Evolutionary conservation across 2,888 invertebrate species (phyloP).

Genomic region (Acrobasis repandana): DNA sequence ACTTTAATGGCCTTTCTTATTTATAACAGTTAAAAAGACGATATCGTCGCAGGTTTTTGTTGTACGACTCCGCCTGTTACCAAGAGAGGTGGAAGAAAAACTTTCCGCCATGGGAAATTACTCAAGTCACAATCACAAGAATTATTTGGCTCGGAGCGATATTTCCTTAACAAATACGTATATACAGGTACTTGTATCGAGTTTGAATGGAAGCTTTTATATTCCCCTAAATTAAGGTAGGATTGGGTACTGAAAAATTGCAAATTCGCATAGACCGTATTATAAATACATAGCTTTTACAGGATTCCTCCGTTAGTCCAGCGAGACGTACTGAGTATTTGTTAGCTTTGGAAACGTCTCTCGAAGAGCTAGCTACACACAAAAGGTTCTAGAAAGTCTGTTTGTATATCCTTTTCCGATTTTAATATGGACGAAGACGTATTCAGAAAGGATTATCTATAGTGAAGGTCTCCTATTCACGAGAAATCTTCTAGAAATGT

Average conservation of each 20-base stretch:
- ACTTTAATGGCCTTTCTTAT: no score
- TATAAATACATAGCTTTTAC: no score
- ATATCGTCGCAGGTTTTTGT: not conserved
- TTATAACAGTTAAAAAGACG: not conserved
- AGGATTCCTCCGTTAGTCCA: not conserved
- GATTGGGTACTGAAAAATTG: not conserved
- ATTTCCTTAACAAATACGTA: slow-evolving; percentile 37
- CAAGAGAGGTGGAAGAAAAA: slow-evolving; percentile 42
- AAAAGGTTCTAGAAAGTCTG: not conserved
- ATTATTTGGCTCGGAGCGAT: slow-evolving; percentile 38
- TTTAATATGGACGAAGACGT: slow-evolving; percentile 1
- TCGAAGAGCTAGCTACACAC: not conserved
- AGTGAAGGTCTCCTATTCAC: no score
- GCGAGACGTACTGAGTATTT: not conserved
- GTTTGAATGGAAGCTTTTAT: not conserved
- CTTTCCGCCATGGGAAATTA: slow-evolving; percentile 62
- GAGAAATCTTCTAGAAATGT: no score
- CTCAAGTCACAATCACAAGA: slow-evolving; percentile 53
- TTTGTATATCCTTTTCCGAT: slow-evolving; percentile 1
- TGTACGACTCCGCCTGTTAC: slow-evolving; percentile 9
- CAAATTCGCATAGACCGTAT: not conserved
- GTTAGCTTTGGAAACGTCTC: not conserved
- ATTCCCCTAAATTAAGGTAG: not conserved
- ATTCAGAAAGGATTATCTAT: not conserved
- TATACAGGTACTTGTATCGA: not conserved